Base-by-base conservation (phyloP, 1,140 invertebrate species). In the Vanessa tameamea region DNA sequence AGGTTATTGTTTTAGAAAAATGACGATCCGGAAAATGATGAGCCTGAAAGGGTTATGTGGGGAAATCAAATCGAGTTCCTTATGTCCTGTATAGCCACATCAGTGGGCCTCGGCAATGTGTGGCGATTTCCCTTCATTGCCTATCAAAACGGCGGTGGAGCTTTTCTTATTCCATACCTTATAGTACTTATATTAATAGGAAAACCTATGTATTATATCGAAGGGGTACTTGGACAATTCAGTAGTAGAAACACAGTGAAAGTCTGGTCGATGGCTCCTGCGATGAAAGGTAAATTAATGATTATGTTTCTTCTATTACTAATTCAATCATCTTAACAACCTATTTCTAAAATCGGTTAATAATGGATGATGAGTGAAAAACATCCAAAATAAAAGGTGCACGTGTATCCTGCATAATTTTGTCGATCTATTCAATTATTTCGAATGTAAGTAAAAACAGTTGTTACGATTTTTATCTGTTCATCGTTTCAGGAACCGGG, bases 141-240 rank as follows among this genome's bases (percentile, higher is more conserved):
- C 1, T 96, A 97, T 82, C 95, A 97, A 75, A 97, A 98, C 82
- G 97, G 97, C 15, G 97, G 97, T 66, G 96, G 96, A 5, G 95
- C 95, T 31, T 98, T 98, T 86, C 93, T 98, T 0, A 95, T 98
- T 47, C 97, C 97, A 0, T 98, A 98, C 83, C 94, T 97, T 12
- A 95, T 98, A 53, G 96, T 98, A 47, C 93, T 98, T 48, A 87
- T 98, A 11, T 90, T 98, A 47, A 95, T 97, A 64, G 98, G 98
- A 1, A 95, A 98, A 81, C 97, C 98, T 0, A 94, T 98, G 76
- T 99, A 98, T 87, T 98, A 97, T 80, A 94, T 98, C 94, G 98
- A 99, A 90, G 96, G 96, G 87, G 93, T 95, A 1, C 84, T 97
- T 1, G 97, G 96, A 5, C 96, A 97, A 84, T 97, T 97, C 81